These are phyloP conservation scores for Oplegnathus fasciatus DNA, from an alignment of 2,113 vertebrate species.

Conservation along the genomic window DNA sequence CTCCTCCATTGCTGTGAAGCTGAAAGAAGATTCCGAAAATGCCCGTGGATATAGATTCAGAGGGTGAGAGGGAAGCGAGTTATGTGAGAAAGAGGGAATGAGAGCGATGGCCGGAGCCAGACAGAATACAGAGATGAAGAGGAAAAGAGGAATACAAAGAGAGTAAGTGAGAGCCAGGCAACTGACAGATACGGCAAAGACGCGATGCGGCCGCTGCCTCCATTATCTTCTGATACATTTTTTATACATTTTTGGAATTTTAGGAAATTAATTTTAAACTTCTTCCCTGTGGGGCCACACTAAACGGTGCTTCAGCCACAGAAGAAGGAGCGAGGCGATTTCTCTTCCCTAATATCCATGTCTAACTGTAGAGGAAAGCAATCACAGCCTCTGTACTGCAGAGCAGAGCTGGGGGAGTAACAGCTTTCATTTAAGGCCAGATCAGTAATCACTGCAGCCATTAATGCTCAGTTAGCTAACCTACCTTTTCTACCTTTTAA, in stretches of 20 bases:
- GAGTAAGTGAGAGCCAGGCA: slow-evolving; percentile 30
- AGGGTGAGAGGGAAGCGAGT: slow-evolving; percentile 21
- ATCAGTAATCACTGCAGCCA: slow-evolving; percentile 45
- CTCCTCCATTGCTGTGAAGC: slow-evolving; percentile 42
- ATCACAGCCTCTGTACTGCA: slow-evolving; percentile 36
- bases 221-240: slow-evolving; percentile 64
- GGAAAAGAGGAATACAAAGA: slow-evolving; percentile 52
- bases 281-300: slow-evolving; percentile 6
- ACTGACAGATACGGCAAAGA: slow-evolving; percentile 50
- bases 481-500: neutral
- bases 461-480: slow-evolving; percentile 35
- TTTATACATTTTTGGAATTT: slow-evolving; percentile 56
- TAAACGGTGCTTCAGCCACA: slow-evolving; percentile 38
- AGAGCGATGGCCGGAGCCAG: slow-evolving; percentile 14
- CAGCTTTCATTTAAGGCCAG: slow-evolving; percentile 60
- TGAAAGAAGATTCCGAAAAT: slow-evolving; percentile 64
- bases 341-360: slow-evolving; percentile 55
- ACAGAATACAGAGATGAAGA: slow-evolving; percentile 34
- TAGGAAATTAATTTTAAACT: slow-evolving; percentile 67
- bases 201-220: slow-evolving; percentile 18
- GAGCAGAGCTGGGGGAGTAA: slow-evolving; percentile 46
- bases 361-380: slow-evolving; percentile 61
- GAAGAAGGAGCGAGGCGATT: slow-evolving; percentile 47
- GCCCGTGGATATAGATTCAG: slow-evolving; percentile 64
- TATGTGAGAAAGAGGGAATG: slow-evolving; percentile 35